Evolutionary conservation across 2,888 invertebrate genomes (phyloP), one percentile per base, ranked within the genome.

Genomic region (Epinotia demarniana): DNA sequence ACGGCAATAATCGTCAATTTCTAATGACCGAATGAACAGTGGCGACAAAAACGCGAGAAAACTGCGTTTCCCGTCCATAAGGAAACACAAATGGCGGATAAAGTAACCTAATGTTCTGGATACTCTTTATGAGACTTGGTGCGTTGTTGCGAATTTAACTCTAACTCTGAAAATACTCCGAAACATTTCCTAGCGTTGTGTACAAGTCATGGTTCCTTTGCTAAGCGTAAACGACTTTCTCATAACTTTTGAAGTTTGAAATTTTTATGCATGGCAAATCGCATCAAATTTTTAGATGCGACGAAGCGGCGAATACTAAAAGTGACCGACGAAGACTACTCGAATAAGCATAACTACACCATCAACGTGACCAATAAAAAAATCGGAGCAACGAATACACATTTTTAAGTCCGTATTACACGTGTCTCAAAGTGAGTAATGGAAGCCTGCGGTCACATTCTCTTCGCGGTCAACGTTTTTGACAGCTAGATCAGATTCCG

Each of bases 41-140:
- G 79, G 83, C 81, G 85, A 76, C 84, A 89, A 82, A 87, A 88
- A 88, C 84, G 84, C 84, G 82, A 86, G 81, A 81, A 82, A 89
- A 87, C 80, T 90, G 89, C 88, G 86, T 89, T 88, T 88, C 81
- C 85, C 85, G 85, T 82, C 84, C 82, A 85, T 86, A 88, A 85
- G 87, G 87, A 90, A 91, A 91, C 88, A 89, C 87, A 89, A 90
- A 90, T 89, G 85, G 85, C 83, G 82, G 79, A 80, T 77, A 76
- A 78, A 78, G 80, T 78, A 77, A 72, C 74, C 70, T 69, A 69
- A 74, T 69, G 69, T 69, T 69, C 62, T 69, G 62, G 43, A 63
- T 69, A 57, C 62, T 49, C 33, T 73, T 74, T 69, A 74, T 74
- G 68, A 63, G 19, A 19, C 33, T 67, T 68, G 60, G 19, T 49